Evolutionary conservation across 2,797 vertebrate species (phyloP), one percentile per base, ranked within the genome.

Genomic region (Rhadinocentrus ornatus): DNA sequence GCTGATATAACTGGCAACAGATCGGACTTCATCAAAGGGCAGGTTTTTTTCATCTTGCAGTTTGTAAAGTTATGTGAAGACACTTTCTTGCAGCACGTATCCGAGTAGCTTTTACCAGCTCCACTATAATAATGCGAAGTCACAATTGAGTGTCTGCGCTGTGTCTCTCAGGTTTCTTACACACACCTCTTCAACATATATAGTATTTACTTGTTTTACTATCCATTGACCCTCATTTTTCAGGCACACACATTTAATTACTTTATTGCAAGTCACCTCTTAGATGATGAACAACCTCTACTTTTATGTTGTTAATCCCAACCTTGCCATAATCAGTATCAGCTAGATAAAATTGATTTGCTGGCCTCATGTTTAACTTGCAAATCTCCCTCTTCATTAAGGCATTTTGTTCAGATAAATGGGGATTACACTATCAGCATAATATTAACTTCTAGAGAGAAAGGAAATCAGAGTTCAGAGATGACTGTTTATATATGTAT

Each of bases 311-410:
- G 46, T 84, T 68, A 44, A 54, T 12, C 72, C 44, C 64, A 66
- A 71, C 61, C 60, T 75, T 41, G 24, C 80, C 31, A 29, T 75
- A 73, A 86, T 81, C 77, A 75, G 77, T 73, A 82, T 71, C 78
- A 62, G 66, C 26, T 77, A 73, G 73, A 79, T 90, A 66, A 73
- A 82, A 92, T 87, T 87, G 87, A 93, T 91, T 89, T 60, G 34
- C 84, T 75, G 78, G 76, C 71, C 67, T 79, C 32, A 3, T 80
- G 82, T 92, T 92, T 92, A 88, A 89, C 88, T 91, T 92, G 81
- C 82, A 91, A 88, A 92, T 91, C 90, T 91, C 78, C 73, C 64
- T 57, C 80, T 83, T 91, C 90, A 92, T 92, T 88, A 63, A 46
- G 39, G 78, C 74, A 81, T 89, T 90, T 87, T 87, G 80, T 70